phyloP scores from a whole-genome alignment of 2,797 vertebrate genomes.

The Sebastes itinus region DNA sequence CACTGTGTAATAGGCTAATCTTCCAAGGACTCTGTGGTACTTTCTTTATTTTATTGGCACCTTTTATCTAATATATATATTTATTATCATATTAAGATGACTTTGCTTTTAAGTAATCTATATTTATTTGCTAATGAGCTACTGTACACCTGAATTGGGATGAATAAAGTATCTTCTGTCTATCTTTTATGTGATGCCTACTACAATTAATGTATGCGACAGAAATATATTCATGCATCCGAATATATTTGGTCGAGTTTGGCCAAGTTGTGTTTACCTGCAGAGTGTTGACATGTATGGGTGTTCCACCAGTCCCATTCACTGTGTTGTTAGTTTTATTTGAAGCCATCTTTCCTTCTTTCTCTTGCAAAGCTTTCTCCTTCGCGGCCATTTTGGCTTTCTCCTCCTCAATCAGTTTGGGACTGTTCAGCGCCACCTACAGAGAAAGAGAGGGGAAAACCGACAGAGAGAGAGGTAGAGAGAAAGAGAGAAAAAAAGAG shows the following conservation, averaged over 20 bases:
- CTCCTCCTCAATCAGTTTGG: slow-evolving; percentile 92
- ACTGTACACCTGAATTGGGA: too few species aligned
- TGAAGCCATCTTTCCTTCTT: slow-evolving; percentile 83
- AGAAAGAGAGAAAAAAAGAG: not conserved
- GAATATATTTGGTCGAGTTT: not conserved
- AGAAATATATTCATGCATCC: not conserved
- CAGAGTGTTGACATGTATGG: slow-evolving; percentile 93
- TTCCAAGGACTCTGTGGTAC: too few species aligned
- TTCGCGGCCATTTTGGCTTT: slow-evolving; percentile 91
- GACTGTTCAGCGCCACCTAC: slow-evolving; percentile 93
- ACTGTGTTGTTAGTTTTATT: slow-evolving; percentile 90
- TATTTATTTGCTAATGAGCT: too few species aligned
- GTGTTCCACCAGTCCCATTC: slow-evolving; percentile 94
- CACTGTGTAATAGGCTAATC: too few species aligned
- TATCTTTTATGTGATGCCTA: too few species aligned
- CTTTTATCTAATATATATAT: too few species aligned
- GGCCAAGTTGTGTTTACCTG: slow-evolving; percentile 81
- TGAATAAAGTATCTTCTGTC: too few species aligned
- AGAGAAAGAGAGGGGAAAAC: not conserved
- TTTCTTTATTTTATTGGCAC: too few species aligned
- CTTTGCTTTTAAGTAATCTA: too few species aligned
- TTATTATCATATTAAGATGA: too few species aligned
- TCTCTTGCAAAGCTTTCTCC: slow-evolving; percentile 86
- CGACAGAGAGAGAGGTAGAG: not conserved
- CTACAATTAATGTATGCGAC: not conserved